A percentile compares a stretch with the other conserved stretches of the same genome.
These are phyloP conservation scores for Fissipunctia ypsillon DNA, from an alignment of 2,888 invertebrate genomes.

Conservation along the genomic window DNA sequence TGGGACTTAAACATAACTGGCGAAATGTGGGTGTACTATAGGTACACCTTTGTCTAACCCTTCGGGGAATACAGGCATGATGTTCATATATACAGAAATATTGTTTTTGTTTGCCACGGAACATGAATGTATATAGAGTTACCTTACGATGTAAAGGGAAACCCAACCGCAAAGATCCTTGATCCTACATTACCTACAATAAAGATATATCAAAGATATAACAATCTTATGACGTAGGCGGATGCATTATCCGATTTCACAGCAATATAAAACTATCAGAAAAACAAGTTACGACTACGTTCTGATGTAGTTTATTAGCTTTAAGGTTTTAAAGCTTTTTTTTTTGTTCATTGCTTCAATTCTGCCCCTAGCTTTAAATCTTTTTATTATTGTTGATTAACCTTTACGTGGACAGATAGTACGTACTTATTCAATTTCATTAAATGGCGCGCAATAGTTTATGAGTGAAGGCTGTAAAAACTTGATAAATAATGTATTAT, in stretches of 20 bases:
- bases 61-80: background rate
- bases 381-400: slow-evolving; percentile 11
- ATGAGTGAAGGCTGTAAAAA: background rate
- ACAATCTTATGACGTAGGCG: slow-evolving; percentile 36
- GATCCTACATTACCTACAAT: slow-evolving; percentile 11
- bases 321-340: slow-evolving; percentile 12
- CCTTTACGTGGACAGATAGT: background rate
- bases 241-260: slow-evolving; percentile 56
- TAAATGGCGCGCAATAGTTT: slow-evolving; percentile 1
- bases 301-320: slow-evolving; percentile 29
- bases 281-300: slow-evolving; percentile 28
- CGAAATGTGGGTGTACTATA: background rate
- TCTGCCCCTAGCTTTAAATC: slow-evolving; percentile 4
- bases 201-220: slow-evolving; percentile 11
- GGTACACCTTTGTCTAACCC: no score
- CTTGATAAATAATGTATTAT: background rate
- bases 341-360: slow-evolving; percentile 7
- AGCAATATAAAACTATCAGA: slow-evolving; percentile 29
- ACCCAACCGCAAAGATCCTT: slow-evolving; percentile 53
- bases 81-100: background rate
- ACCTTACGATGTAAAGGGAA: slow-evolving; percentile 39
- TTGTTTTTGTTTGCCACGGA: slow-evolving; percentile 12
- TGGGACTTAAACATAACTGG: no score
- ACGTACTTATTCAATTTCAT: slow-evolving; percentile 15
- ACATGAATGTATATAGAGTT: slow-evolving; percentile 18